A percentile compares a stretch with the other conserved stretches of the same genome.
phyloP scores from a whole-genome alignment of 2,113 vertebrate genomes.

The Acrocephalus kingi region DNA sequence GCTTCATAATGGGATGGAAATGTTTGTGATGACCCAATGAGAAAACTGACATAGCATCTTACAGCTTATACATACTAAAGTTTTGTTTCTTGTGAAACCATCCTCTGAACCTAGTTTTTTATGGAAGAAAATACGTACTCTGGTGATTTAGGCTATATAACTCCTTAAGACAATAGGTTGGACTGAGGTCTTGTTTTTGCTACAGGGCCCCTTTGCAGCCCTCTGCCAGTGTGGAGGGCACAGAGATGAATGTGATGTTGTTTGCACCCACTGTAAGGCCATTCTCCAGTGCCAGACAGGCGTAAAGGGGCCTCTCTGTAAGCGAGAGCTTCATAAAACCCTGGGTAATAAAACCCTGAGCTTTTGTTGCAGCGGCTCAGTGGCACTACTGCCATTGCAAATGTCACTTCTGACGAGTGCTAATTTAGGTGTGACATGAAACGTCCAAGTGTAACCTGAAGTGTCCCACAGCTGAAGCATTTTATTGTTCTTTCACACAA shows the following conservation, averaged over 20 bases:
- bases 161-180: neutral
- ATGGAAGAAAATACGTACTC: neutral
- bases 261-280: neutral
- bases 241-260: neutral
- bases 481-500: constrained; percentile 29
- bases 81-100: neutral
- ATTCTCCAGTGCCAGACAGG: constrained; percentile 11
- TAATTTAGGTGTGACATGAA: neutral
- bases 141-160: neutral
- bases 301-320: constrained; percentile 29
- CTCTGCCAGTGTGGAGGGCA: neutral
- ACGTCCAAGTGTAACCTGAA: neutral
- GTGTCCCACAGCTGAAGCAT: neutral
- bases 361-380: constrained; percentile 2
- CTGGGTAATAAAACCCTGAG: neutral
- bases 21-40: neutral
- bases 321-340: neutral
- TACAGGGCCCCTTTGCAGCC: neutral
- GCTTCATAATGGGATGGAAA: neutral
- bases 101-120: neutral
- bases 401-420: neutral
- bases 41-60: neutral
- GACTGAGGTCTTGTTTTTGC: neutral
- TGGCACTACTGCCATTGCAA: neutral
- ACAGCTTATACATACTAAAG: neutral